Evolutionary conservation across 1,140 invertebrate genomes (phyloP), one percentile per base, ranked within the genome.

Genomic region (Parasteatoda tepidariorum): DNA sequence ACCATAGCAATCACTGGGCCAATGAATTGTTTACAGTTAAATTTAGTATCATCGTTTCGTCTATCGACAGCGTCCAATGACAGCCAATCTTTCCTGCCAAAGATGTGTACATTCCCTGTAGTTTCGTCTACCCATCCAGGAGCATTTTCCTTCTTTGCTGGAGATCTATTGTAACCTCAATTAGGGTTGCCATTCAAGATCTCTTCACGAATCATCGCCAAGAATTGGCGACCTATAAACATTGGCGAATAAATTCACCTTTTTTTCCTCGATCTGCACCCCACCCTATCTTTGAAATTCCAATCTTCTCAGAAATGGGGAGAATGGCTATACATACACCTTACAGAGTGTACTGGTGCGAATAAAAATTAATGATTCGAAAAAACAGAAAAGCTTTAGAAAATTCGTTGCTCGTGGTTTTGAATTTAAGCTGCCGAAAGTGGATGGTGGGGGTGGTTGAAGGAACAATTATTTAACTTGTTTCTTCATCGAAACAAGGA

Each of bases 141-240:
- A 55, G 34, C 68, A 6, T 71, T 48, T 71, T 71, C 68, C 68
- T 71, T 71, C 68, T 54, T 71, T 71, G 68, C 68, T 54, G 38
- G 22, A 71, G 68, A 38, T 71, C 59, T 59, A 76, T 76, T 76
- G 57, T 76, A 76, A 76, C 73, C 73, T 76, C 73, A 76, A 76
- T 76, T 76, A 76, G 57, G 73, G 73, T 76, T 76, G 61, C 73
- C 22, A 48, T 54, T 15, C 38, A 76, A 76, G 73, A 76, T 71
- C 54, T 24, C n/a, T 71, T 30, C 26, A n/a, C 68, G 26, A 30
- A 34, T 18, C 4, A 4, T 54, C 73, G 73, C 73, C 73, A 76
- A 76, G 15, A 26, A 22, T 62, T 64, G 73, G 73, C 73, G 59
- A 28, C 0, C 13, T 3, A 41, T 28, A 4, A 1, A 6, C 15